Conservation (phyloP, 2,888 invertebrate species). For the Beris morrisii region DNA sequence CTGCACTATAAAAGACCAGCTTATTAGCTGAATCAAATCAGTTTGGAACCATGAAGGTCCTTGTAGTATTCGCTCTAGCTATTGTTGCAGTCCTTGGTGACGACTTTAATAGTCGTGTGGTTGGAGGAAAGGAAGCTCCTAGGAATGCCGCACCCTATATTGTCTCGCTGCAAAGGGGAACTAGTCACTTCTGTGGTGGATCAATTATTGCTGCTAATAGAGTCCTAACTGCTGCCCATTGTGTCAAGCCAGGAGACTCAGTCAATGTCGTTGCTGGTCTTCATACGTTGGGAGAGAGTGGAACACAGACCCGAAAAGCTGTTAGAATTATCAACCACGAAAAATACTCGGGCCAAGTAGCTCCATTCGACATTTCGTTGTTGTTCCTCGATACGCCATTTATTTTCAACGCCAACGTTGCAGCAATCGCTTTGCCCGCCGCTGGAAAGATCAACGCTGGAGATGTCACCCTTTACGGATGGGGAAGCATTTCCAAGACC, state of each 20-base stretch:
- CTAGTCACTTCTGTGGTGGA: constrained; percentile 57
- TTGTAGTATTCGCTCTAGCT: constrained; percentile 9
- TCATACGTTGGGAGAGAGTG: constrained; percentile 47
- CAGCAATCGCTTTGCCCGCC: constrained; percentile 52
- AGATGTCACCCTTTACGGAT: constrained; percentile 53
- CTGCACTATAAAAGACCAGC: no score
- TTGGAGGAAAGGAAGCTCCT: constrained; percentile 51
- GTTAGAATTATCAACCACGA: constrained; percentile 50
- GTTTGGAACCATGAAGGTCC: constrained; percentile 10
- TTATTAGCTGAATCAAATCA: no score
- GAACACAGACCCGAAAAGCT: constrained; percentile 47
- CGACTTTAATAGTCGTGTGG: constrained; percentile 43
- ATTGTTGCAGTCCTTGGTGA: constrained; percentile 6
- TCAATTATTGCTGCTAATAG: constrained; percentile 52
- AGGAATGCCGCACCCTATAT: constrained; percentile 57
- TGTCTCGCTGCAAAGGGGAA: constrained; percentile 51
- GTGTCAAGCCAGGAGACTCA: constrained; percentile 45
- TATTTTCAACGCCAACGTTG: constrained; percentile 47
- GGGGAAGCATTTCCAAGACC: constrained; percentile 50
- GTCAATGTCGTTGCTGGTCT: constrained; percentile 55
- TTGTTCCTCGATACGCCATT: constrained; percentile 50
- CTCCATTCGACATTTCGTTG: constrained; percentile 61
- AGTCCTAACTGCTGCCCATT: constrained; percentile 57
- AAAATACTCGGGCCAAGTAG: constrained; percentile 49
- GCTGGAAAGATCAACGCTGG: constrained; percentile 46